Evolutionary conservation across 2,888 invertebrate genomes (phyloP), one percentile per base, ranked within the genome.

Genomic region (Dichetophora obliterata): DNA sequence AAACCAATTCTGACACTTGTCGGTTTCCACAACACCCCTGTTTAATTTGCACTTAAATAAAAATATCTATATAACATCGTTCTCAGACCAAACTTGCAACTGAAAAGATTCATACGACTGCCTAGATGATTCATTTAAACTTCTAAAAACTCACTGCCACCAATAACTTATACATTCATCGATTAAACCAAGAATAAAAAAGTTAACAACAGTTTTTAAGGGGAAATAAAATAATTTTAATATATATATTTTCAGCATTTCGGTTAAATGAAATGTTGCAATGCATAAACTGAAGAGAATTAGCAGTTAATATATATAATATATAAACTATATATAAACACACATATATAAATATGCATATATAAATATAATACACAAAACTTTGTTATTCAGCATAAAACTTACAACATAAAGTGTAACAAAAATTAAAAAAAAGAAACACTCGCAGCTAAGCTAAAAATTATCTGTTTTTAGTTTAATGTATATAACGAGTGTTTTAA

Each of bases 351-450:
- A 4, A 37, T 43, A 43, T 43, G 14, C 14, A 43, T 43, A 43
- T 43, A 59, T 59, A 59, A 59, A 59, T 59, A 59, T 59, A 59
- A 59, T 59, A 59, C 57, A 59, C 57, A 59, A 59, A 59, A 59
- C 24, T 59, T 14, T 6, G 22, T 59, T 59, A 24, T 24, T 24
- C 57, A 27, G 27, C 57, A 24, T 24, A 24, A 59, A 4, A 24
- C 22, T 11, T 9, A 19, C n/a, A 59, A 59, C 57, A 27, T 8
- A 22, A 59, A 59, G 24, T 24, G 9, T 22, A 59, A 59, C 6
- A 59, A 11, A 71, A 54, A 78, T 81, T 78, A 76, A 77, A 43
- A 43, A 43, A 82, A 43, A 43, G 14, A 11, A 11, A 11, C 43
- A 43, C 43, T 43, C 43, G 11, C 11, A 37, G 37, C 6, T 37